Conservation (phyloP, 2,113 vertebrate species). For the Motacilla alba region DNA sequence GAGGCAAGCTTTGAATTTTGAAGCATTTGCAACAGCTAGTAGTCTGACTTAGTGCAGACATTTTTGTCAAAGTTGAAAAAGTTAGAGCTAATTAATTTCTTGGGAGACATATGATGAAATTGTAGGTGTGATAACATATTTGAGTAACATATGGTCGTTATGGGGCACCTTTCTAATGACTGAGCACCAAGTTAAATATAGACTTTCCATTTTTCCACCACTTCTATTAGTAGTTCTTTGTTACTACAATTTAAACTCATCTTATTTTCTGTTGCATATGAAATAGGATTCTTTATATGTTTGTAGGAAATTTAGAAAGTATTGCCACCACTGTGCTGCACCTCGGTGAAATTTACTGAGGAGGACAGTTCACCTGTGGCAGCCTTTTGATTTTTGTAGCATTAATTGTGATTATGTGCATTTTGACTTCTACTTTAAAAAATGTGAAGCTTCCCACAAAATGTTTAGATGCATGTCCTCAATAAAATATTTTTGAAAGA, state of each 20-base stretch:
- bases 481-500: neutral
- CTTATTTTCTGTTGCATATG: slow-evolving; percentile 33
- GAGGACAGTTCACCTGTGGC: neutral
- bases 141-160: slow-evolving; percentile 83
- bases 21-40: slow-evolving; percentile 77
- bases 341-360: neutral
- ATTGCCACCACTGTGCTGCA: neutral
- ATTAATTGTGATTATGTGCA: neutral
- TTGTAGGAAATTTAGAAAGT: slow-evolving; percentile 18
- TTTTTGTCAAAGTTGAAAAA: slow-evolving; percentile 86
- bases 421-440: neutral
- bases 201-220: slow-evolving; percentile 66
- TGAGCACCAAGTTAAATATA: slow-evolving; percentile 79
- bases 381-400: neutral
- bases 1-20: slow-evolving; percentile 76
- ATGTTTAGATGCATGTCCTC: neutral
- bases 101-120: slow-evolving; percentile 83
- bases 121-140: slow-evolving; percentile 85
- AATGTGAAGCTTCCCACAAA: neutral
- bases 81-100: slow-evolving; percentile 86
- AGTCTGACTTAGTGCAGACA: slow-evolving; percentile 77
- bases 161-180: slow-evolving; percentile 82
- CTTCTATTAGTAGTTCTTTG: slow-evolving; percentile 70
- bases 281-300: slow-evolving; percentile 1
- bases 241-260: slow-evolving; percentile 58